These are phyloP conservation scores for Galerucella pusilla DNA, from an alignment of 2,888 invertebrate genomes.

Conservation along the genomic window DNA sequence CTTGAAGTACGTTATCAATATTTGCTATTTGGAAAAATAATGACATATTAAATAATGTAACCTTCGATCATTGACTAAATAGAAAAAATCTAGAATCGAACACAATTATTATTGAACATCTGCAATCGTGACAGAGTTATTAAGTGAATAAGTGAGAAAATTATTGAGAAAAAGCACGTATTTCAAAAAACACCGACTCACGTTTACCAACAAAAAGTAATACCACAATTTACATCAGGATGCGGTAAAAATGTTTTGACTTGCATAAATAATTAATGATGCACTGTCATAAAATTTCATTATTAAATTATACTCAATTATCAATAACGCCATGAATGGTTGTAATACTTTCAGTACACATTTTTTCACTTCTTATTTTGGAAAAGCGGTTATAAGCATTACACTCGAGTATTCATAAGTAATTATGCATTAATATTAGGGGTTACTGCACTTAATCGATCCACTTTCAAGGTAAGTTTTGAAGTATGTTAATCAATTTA, in stretches of 20 bases:
- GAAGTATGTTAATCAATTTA: too few species aligned
- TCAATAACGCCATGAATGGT: background rate
- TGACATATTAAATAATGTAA: background rate
- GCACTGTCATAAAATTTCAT: background rate
- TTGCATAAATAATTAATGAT: conserved; percentile 11
- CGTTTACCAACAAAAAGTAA: conserved; percentile 15
- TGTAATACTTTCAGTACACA: background rate
- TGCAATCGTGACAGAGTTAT: conserved; percentile 14
- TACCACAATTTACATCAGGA: conserved; percentile 14
- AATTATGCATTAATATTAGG: background rate
- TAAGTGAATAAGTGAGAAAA: conserved; percentile 13
- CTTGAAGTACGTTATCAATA: background rate
- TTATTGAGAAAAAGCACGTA: conserved; percentile 12
- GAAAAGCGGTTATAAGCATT: background rate
- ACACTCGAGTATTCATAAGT: background rate
- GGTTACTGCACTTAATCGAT: too few species aligned
- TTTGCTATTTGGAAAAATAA: background rate
- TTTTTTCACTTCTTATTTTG: background rate
- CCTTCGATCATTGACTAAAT: background rate
- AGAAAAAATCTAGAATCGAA: conserved; percentile 1
- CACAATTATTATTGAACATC: conserved; percentile 15
- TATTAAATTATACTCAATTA: conserved; percentile 3
- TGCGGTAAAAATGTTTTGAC: conserved; percentile 13
- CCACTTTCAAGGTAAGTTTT: too few species aligned
- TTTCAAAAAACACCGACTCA: conserved; percentile 20